Percentiles rank a stretch among this genome's conserved stretches.
Conservation (phyloP, 2,888 invertebrate genomes). For the Pterostichus niger region DNA sequence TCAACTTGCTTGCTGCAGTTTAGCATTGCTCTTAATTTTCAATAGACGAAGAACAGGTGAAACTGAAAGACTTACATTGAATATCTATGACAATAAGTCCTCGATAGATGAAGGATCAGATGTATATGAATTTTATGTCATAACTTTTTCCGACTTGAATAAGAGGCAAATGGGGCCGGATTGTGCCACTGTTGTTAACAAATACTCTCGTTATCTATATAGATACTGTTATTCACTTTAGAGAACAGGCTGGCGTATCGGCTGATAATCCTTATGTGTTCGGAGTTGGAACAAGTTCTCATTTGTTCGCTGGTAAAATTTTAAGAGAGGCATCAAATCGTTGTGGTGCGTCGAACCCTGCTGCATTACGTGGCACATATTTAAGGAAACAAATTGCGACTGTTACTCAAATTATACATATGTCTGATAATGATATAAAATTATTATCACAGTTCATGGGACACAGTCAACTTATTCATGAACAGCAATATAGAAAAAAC, state of each 20-base stretch:
- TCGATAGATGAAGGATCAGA: constrained; percentile 8
- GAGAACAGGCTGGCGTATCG: constrained; percentile 11
- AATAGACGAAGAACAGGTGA: constrained; percentile 48
- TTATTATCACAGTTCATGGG: constrained; percentile 26
- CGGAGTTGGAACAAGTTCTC: constrained; percentile 1
- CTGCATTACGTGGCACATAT: constrained; percentile 18
- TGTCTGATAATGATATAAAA: constrained; percentile 36
- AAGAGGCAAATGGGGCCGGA: too few relatives aligned
- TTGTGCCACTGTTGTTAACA: too few relatives aligned
- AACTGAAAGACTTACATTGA: constrained; percentile 13
- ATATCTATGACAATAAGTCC: constrained; percentile 9
- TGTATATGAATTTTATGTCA: constrained; percentile 5
- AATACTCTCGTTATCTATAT: too few relatives aligned
- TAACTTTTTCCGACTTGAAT: too few relatives aligned
- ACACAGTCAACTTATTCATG: constrained; percentile 42
- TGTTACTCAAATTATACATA: constrained; percentile 17
- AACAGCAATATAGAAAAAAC: constrained; percentile 42
- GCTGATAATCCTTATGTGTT: constrained; percentile 43
- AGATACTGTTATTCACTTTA: constrained; percentile 19
- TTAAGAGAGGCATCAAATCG: constrained; percentile 25
- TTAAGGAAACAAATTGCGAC: constrained; percentile 33
- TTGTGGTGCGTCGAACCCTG: constrained; percentile 21
- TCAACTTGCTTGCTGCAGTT: background rate
- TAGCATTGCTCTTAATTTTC: constrained; percentile 40
- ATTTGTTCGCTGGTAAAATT: constrained; percentile 41